Evolutionary conservation across 2,113 vertebrate genomes (phyloP).

Genomic region (Crotalus horridus): DNA sequence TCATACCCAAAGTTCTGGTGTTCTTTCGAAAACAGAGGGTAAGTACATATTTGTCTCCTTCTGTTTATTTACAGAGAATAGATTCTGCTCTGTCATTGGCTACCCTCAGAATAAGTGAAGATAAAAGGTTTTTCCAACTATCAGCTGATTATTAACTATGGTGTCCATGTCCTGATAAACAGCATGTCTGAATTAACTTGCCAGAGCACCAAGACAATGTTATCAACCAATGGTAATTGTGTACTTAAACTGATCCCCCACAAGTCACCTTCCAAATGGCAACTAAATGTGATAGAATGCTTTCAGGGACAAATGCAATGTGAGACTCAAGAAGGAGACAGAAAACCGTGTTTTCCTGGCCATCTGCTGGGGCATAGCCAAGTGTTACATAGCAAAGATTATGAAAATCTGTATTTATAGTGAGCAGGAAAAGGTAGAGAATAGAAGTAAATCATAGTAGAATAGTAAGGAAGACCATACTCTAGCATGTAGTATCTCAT

Average conservation of each 20-base stretch:
- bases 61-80: background rate
- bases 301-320: background rate
- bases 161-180: background rate
- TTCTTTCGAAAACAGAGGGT: background rate
- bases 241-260: background rate
- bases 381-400: background rate
- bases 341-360: background rate
- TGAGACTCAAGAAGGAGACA: background rate
- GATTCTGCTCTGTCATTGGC: background rate
- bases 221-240: background rate
- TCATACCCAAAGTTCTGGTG: background rate
- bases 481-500: background rate
- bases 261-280: background rate
- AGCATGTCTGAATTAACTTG: background rate
- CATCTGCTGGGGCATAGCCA: background rate
- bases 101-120: background rate
- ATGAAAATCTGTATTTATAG: background rate
- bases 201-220: background rate
- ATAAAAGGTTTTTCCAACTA: background rate
- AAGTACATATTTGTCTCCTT: background rate
- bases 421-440: background rate
- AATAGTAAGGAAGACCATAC: background rate
- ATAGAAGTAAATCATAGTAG: background rate
- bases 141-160: background rate
- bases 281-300: background rate